phyloP scores from a whole-genome alignment of 37 sponge, comb jelly and placozoan species.

The Aphrocallistes beatrix region DNA sequence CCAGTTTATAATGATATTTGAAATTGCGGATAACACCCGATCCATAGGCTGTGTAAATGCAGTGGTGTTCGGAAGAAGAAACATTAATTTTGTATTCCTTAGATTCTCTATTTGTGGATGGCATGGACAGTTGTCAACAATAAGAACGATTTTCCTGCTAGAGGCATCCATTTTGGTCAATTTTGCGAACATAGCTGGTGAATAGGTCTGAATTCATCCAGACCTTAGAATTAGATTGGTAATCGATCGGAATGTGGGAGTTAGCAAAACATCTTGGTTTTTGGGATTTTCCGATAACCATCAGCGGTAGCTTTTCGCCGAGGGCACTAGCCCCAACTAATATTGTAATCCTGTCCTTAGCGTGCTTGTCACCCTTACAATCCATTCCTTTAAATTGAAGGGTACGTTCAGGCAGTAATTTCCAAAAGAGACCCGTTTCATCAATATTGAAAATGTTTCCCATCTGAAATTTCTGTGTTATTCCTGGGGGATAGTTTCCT shows the following conservation, averaged over 20 bases:
- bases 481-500: not conserved
- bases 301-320: not conserved
- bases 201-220: not conserved
- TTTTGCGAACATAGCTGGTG: not conserved
- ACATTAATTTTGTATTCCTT: not conserved
- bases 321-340: not conserved
- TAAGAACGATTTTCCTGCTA: not conserved
- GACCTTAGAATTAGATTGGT: not conserved
- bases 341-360: not conserved
- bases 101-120: not conserved
- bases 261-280: not conserved
- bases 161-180: not conserved
- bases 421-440: not conserved
- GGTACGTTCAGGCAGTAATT: not conserved
- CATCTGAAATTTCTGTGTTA: not conserved
- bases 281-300: not conserved
- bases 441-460: not conserved
- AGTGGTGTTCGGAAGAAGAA: conserved; percentile 18
- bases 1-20: not conserved
- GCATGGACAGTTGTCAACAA: conserved; percentile 16
- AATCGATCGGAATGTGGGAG: not conserved
- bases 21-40: not conserved
- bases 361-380: not conserved
- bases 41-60: conserved; percentile 2
- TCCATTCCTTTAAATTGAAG: not conserved